Evolutionary conservation across 64 coral and sea anemone genomes (phyloP), one percentile per base, ranked within the genome.

Genomic region (Platygyra sinensis): DNA sequence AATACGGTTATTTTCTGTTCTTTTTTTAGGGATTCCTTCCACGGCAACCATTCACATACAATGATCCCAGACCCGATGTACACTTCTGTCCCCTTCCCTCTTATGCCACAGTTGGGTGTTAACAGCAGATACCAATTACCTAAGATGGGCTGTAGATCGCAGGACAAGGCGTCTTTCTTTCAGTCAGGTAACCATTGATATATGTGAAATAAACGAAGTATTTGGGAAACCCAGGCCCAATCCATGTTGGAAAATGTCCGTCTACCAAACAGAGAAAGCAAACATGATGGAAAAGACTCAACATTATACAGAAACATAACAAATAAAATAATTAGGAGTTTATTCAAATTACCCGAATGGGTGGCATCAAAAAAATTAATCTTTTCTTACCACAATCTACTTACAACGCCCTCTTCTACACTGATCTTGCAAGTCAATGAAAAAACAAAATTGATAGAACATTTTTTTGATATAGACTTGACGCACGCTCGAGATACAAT

Each of bases 111-210:
- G 67, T 36, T 85, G 22, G 81, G 81, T 20, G 81, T 85, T 15
- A 85, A 72, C 63, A 85, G 10, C 81, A 85, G 81, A 71, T 85
- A 85, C 81, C 81, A 85, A 9, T 38, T 85, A 51, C 62, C 81
- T 39, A 85, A 85, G 81, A 85, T 85, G 24, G 81, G 81, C 38
- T 85, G 81, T 42, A 85, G 81, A 85, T 42, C 81, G 18, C 81
- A 72, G 38, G 81, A 85, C 81, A 85, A 85, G 67, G 81, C 61
- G 19, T 17, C 81, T 67, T 85, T 85, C 81, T 85, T 85, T 28
- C 81, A 85, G 22, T 71, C 81, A 85, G 81, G 81, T 85, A 38
- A 85, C 24, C 69, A 5, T n/a, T 17, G 32, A 39, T 42, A 38
- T 42, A 18, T 22, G 8, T 13, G 9, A 62, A 30, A 25, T 20